phyloP scores from a whole-genome alignment of 2,113 vertebrate genomes.

The Neogale vison region DNA sequence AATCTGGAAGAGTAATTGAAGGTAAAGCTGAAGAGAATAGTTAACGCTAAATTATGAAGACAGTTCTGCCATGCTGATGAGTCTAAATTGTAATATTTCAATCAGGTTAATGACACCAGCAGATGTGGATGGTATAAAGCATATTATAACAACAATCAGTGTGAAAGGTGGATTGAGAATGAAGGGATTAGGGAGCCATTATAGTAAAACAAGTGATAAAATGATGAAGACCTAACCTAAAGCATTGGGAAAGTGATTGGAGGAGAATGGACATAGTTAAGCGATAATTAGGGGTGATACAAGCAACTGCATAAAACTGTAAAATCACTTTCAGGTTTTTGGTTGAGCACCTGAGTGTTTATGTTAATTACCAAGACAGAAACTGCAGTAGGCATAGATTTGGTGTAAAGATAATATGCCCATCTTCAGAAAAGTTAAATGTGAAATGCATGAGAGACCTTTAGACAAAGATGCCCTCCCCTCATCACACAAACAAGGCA shows the following conservation, averaged over 20 bases:
- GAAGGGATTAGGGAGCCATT: not conserved
- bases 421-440: slow-evolving; percentile 28
- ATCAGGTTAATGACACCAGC: not conserved
- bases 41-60: not conserved
- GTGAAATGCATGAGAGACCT: not conserved
- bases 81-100: slow-evolving; percentile 14
- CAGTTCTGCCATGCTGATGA: not conserved
- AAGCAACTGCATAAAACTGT: not conserved
- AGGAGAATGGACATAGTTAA: not conserved
- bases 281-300: not conserved
- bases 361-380: not conserved
- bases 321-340: not conserved
- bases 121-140: not conserved
- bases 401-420: not conserved
- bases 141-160: not conserved
- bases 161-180: not conserved
- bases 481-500: not conserved
- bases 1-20: not conserved
- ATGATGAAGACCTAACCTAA: not conserved
- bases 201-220: not conserved
- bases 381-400: not conserved
- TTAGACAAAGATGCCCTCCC: not conserved
- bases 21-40: not conserved
- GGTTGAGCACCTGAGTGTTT: not conserved
- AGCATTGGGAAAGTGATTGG: not conserved